These are phyloP conservation scores for Trichonephila clavata DNA, from an alignment of 1,140 invertebrate genomes.

Conservation along the genomic window DNA sequence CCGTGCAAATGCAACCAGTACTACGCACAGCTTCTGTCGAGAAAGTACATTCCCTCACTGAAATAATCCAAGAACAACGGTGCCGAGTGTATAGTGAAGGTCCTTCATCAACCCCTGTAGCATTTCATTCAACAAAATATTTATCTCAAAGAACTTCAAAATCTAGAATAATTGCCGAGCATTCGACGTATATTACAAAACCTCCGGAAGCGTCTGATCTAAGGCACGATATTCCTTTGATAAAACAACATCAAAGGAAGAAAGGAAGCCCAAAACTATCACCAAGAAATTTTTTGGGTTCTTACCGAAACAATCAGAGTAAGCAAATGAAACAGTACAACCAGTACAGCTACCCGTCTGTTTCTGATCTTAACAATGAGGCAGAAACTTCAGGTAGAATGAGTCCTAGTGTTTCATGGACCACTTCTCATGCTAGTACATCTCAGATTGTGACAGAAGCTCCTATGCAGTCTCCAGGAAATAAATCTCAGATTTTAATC, in stretches of 20 bases:
- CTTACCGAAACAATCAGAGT: slow-evolving; percentile 18
- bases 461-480: not conserved
- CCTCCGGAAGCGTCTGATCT: slow-evolving; percentile 8
- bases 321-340: slow-evolving; percentile 55
- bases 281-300: slow-evolving; percentile 14
- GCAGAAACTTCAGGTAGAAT: not conserved
- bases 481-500: slow-evolving; percentile 55
- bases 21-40: not conserved
- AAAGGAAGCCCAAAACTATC: slow-evolving; percentile 63
- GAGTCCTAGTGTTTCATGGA: slow-evolving; percentile 35
- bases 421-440: slow-evolving; percentile 2
- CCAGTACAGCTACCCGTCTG: slow-evolving; percentile 33
- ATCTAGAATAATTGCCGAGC: slow-evolving; percentile 42
- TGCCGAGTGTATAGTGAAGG: slow-evolving; percentile 71
- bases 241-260: slow-evolving; percentile 65
- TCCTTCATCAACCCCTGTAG: slow-evolving; percentile 27
- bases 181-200: slow-evolving; percentile 5
- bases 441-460: slow-evolving; percentile 24
- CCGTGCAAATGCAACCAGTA: not conserved
- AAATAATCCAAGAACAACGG: slow-evolving; percentile 72
- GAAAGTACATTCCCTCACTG: slow-evolving; percentile 54
- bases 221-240: slow-evolving; percentile 21
- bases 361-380: not conserved
- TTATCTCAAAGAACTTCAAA: slow-evolving; percentile 19
- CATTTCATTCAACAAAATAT: slow-evolving; percentile 65